phyloP scores from a whole-genome alignment of 2,888 invertebrate genomes.

The Dermolepida albohirtum region DNA sequence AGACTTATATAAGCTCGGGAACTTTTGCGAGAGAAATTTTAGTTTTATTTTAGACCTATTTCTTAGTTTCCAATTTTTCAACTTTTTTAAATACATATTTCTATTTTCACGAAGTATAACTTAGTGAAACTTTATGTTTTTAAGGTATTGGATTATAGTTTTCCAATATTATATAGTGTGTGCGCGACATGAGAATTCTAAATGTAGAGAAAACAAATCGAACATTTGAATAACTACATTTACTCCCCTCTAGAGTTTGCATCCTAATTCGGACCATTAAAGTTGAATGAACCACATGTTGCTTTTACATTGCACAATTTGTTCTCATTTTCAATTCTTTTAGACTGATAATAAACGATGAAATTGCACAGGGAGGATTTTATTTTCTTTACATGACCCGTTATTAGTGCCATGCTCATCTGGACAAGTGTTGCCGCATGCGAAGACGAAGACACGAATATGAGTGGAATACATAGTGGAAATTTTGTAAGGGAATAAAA shows the following conservation, averaged over 20 bases:
- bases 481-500: slow-evolving; percentile 18
- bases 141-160: too few relatives aligned
- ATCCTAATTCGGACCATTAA: slow-evolving; percentile 1
- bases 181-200: too few relatives aligned
- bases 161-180: too few relatives aligned
- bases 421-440: slow-evolving; percentile 17
- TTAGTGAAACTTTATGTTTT: too few relatives aligned
- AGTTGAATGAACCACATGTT: slow-evolving; percentile 17
- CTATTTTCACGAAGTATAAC: too few relatives aligned
- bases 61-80: too few relatives aligned
- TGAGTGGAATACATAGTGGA: slow-evolving; percentile 6
- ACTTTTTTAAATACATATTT: too few relatives aligned
- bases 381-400: slow-evolving; percentile 22
- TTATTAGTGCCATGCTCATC: slow-evolving; percentile 3
- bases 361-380: slow-evolving; percentile 13
- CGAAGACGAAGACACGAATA: slow-evolving; percentile 1
- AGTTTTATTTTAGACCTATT: too few relatives aligned
- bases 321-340: slow-evolving; percentile 2
- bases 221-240: neutral
- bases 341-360: slow-evolving; percentile 10
- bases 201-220: too few relatives aligned
- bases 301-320: slow-evolving; percentile 25
- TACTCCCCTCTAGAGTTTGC: neutral
- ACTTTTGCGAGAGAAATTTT: too few relatives aligned
- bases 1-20: too few relatives aligned